A percentile compares a stretch with the other conserved stretches of the same genome.
Evolutionary conservation across 2,113 vertebrate species (phyloP).

Genomic region (Elaphurus davidianus): DNA sequence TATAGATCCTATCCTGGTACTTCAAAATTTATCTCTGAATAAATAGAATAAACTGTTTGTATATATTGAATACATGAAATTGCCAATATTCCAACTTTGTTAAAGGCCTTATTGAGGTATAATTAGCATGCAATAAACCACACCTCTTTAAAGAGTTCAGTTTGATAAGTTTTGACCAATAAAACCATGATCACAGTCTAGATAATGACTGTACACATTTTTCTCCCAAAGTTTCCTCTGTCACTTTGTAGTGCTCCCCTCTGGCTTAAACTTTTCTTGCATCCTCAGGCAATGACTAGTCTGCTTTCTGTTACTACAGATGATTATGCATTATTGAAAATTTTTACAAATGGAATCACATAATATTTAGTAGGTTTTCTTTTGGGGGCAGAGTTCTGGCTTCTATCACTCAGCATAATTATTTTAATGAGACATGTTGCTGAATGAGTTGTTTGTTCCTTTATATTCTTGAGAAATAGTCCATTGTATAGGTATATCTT

Average conservation of each 20-base stretch:
- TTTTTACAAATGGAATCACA: not conserved
- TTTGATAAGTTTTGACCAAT: not conserved
- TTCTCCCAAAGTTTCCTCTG: not conserved
- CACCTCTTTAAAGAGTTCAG: not conserved
- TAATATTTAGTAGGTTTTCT: not conserved
- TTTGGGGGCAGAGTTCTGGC: fast-evolving
- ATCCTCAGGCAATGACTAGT: not conserved
- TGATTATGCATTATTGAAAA: not conserved
- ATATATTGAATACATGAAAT: not conserved
- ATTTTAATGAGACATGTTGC: not conserved
- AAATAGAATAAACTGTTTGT: not conserved
- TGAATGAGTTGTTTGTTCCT: not conserved
- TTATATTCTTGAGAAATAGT: not conserved
- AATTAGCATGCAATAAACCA: not conserved
- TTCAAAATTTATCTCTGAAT: not conserved
- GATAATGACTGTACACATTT: not conserved
- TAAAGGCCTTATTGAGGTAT: not conserved
- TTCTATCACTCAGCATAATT: not conserved
- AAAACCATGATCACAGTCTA: not conserved
- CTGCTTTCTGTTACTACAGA: not conserved
- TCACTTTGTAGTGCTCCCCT: not conserved
- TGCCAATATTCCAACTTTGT: not conserved
- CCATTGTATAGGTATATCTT: not conserved
- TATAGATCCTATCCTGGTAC: not conserved
- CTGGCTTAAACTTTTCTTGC: not conserved